Evolutionary conservation across 2,797 vertebrate species (phyloP), one percentile per base, ranked within the genome.

Genomic region (Etheostoma nigrum): DNA sequence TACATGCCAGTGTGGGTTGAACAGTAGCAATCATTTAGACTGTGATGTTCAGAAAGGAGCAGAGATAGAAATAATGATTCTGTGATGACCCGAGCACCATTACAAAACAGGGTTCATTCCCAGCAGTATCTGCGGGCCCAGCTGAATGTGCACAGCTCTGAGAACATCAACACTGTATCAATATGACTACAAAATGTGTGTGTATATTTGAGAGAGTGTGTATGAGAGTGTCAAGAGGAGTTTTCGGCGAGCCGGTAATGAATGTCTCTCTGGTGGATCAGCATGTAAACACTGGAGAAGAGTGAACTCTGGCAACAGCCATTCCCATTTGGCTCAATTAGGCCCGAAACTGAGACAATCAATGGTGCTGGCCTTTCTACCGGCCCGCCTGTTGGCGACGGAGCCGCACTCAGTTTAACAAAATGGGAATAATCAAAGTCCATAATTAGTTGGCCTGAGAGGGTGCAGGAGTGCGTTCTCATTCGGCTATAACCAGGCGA

Each of bases 311-410:
- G 94, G 93, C 94, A 94, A 91, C 85, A 85, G 83, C 78, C 91
- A 89, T 90, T 96, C 95, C 95, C 95, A 95, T 95, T 95, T 95
- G 95, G 94, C 94, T 95, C 95, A 96, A 95, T 95, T 95, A 96
- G 90, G 88, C 83, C 92, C 51, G 89, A 94, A 94, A 95, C 88
- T 84, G 89, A 94, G 89, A 95, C 91, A 93, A 93, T 95, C 91
- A 91, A 90, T 91, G 91, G 90, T 49, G 78, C 86, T 90, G 89
- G 92, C 91, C 91, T 94, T 93, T 92, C 90, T 93, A 89, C 81
- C 27, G 85, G 86, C 76, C 87, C 30, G 89, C 86, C 89, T 92
- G 90, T 91, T 92, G 94, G 93, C 92, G 71, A 77, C 47, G 45
- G 83, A 72, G 52, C 79, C 60, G n/a, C 79, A 83, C 89, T 90